Evolutionary conservation across 2,797 vertebrate genomes (phyloP), one percentile per base, ranked within the genome.

Genomic region (Microctenopoma lineatum): DNA sequence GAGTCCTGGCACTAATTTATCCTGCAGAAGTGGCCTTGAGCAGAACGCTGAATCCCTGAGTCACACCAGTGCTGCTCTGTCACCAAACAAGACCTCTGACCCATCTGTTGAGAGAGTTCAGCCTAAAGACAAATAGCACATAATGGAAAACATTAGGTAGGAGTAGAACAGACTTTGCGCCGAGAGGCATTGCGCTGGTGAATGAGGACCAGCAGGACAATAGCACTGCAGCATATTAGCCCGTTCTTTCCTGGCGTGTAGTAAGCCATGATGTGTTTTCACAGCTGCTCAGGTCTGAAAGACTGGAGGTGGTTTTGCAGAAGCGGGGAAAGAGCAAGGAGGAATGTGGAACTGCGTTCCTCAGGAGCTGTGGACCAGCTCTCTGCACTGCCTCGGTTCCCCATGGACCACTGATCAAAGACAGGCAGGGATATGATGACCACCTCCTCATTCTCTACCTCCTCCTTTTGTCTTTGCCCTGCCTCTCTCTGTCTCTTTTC

Each of bases 331-430:
- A 74, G 67, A 75, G 77, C 34, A 77, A 73, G 64, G 50, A 86
- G 89, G 89, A 88, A 93, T 91, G 82, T 85, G 85, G 91, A 77
- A 77, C 84, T 55, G 74, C 73, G 84, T 89, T 92, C 87, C 84
- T 85, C 55, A 63, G 73, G 73, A 89, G 85, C 77, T 76, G 65
- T 88, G 81, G 84, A 89, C 75, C 88, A 87, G 84, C 66, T 81
- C 72, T 84, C 81, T 65, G 75, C 69, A 58, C 75, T 53, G 81
- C 58, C 76, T 75, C 75, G 3, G 66, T 73, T 83, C 75, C 78
- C 87, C 74, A 90, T 83, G 89, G 89, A 72, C 87, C 85, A 81
- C 72, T 85, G 91, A 94, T 93, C 88, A 94, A 92, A 93, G 90
- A 73, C 65, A 42, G 67, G 36, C 66, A 83, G 75, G 73, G 72